Conservation (phyloP, 2,113 vertebrate genomes). For the Glaucidium brasilianum region DNA sequence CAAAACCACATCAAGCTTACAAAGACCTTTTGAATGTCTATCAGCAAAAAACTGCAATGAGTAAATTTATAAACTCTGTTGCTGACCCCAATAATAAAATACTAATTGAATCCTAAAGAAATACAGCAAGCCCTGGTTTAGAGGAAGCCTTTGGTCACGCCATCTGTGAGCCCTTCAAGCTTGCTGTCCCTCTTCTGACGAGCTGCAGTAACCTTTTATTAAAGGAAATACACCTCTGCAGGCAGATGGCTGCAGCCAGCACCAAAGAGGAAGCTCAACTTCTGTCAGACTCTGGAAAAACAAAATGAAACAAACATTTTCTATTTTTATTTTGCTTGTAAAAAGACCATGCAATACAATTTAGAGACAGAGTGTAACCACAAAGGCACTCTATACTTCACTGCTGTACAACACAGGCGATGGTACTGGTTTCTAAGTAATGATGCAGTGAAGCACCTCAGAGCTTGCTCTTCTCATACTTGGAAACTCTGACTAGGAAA, state of each 20-base stretch:
- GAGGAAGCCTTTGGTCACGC: background rate
- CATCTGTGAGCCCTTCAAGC: background rate
- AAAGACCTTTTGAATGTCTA: background rate
- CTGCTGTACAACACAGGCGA: background rate
- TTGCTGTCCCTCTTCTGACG: background rate
- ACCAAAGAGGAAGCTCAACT: background rate
- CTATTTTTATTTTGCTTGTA: background rate
- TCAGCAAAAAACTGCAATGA: background rate
- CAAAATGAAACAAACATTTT: background rate
- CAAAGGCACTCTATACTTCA: background rate
- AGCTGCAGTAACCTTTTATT: background rate
- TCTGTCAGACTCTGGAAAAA: background rate
- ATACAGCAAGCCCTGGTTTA: background rate
- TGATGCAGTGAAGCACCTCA: background rate
- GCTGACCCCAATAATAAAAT: background rate
- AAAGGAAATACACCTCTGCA: background rate
- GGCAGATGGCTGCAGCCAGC: background rate
- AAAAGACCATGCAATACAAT: background rate
- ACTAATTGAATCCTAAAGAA: background rate
- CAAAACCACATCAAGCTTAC: background rate
- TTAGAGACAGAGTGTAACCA: background rate
- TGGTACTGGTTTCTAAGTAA: background rate
- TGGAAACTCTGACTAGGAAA: constrained; percentile 24
- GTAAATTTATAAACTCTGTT: background rate
- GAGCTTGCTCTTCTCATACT: background rate